Base-by-base conservation (phyloP, 2,888 invertebrate species). In the Parnassius mnemosyne region DNA sequence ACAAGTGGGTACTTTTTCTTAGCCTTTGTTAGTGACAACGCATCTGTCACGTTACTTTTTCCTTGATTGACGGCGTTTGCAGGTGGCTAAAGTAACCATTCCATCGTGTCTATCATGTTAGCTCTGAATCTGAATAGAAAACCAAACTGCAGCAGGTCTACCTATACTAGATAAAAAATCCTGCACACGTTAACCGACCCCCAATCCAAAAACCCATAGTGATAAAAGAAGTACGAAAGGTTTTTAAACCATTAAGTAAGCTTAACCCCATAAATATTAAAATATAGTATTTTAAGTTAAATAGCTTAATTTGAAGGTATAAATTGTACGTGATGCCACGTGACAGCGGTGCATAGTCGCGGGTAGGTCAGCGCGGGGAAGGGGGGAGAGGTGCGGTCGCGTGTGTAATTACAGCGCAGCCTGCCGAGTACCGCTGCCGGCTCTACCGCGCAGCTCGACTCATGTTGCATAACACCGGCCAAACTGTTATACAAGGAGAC, bases 341-440 rank as follows among this genome's bases (percentile, higher is more conserved):
- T 70, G 66, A 69, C 60, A 69, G 70, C 68, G 66, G 69, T 69
- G 62, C 71, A 64, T 69, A 63, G 66, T 66, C 49, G 63, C 60
- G 61, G 68, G 60, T 50, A 55, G 60, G 67, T 64, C 65, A 71
- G 69, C 69, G 68, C 68, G 69, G 68, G 60, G 70, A 64, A 69
- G 69, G 64, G 63, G 63, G 64, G 42, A 67, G 65, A 63, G 64
- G 62, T 46, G 64, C 66, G 71, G 73, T 72, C 76, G 84, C 79
- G 75, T 87, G 84, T 83, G 84, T 83, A 85, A 87, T 87, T 87
- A 87, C 85, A 84, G 76, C 63, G 71, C 73, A 76, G 77, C 71
- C 74, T 77, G 78, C 73, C 73, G 71, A 64, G 70, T 69, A 69
- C 70, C 65, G 70, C 67, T 62, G 63, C 66, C 58, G 54, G 58